Percentiles rank a stretch among this genome's conserved stretches.
Evolutionary conservation across 1,140 invertebrate species (phyloP).

Genomic region (Scaptomyza hsui): DNA sequence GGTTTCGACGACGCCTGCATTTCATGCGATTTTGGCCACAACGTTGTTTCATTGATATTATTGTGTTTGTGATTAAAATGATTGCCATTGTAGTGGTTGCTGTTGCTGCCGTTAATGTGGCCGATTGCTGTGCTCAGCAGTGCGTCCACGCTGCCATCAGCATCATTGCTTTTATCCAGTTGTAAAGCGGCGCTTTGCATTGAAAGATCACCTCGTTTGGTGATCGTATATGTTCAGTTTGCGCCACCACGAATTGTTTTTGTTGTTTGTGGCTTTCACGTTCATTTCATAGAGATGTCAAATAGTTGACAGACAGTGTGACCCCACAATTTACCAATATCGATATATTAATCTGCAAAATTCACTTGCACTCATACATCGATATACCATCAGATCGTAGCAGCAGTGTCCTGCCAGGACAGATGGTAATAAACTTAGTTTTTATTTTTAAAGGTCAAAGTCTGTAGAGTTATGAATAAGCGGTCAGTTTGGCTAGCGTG

Average conservation of each 20-base stretch:
- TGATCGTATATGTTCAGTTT: conserved; percentile 37
- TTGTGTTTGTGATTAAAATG: background rate
- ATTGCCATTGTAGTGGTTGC: background rate
- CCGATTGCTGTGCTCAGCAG: conserved; percentile 7
- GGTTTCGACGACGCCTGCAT: conserved; percentile 22
- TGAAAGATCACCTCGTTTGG: conserved; percentile 26
- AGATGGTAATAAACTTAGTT: no score
- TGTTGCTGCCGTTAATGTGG: conserved; percentile 14
- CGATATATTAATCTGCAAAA: background rate
- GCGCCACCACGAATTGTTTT: conserved; percentile 35
- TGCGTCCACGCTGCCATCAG: conserved; percentile 23
- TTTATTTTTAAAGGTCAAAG: no score
- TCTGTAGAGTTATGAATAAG: no score
- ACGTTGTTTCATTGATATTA: conserved; percentile 16
- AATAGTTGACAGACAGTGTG: conserved; percentile 34
- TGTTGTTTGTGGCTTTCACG: conserved; percentile 44
- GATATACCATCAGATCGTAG: no score
- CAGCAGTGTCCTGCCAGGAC: no score
- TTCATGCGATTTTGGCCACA: conserved; percentile 28
- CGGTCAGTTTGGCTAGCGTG: no score
- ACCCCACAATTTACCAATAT: conserved; percentile 13
- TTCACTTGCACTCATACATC: no score
- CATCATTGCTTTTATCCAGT: conserved; percentile 25
- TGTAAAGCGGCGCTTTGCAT: conserved; percentile 31
- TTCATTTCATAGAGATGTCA: conserved; percentile 39